Base-by-base conservation (phyloP, 2,888 invertebrate species). In the Eurytoma californica region DNA sequence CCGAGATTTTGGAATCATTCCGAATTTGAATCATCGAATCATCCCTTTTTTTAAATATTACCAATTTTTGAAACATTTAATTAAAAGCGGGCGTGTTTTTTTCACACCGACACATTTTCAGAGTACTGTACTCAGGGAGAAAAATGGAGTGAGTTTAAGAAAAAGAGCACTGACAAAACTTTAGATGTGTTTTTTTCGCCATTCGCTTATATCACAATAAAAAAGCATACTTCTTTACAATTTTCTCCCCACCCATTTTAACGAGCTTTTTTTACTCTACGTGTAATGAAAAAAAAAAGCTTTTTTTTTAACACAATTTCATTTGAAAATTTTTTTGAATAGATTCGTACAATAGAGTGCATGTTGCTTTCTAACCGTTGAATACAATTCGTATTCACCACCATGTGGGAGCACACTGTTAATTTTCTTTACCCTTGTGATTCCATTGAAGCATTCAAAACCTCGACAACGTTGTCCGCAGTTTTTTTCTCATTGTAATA, bases 91-190 rank as follows among this genome's bases (percentile, higher is more conserved):
- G 20, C 39, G 61, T 18, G n/a, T 76, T 67, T 74, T 53, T 72
- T 12, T 72, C 61, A 67, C 51, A 30, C 49, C 49, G 65, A 74
- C 5, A 61, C 51, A 77, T 81, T 81, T 81, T 79, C 79, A 81
- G 81, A 79, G 72, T 60, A 77, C 79, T 67, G 75, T 81, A 66
- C 69, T 77, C 72, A 66, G 79, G 66, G 63, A 80, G 63, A 79
- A 74, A 74, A 66, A 49, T 67, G 73, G 76, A 79, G 81, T 79
- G 79, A 79, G 77, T 81, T 73, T 63, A 60, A 13, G 53, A 51
- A n/a, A 69, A 63, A 75, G 65, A 75, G 61, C 78, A 72, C 66
- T 74, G 47, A n/a, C 39, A 74, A 74, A 12, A 67, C 68, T 63
- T 72, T 78, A 63, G 68, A 78, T 80, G 74, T 80, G 69, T 39